Base-by-base conservation (phyloP, 2,888 invertebrate species). In the Myathropa florea region DNA sequence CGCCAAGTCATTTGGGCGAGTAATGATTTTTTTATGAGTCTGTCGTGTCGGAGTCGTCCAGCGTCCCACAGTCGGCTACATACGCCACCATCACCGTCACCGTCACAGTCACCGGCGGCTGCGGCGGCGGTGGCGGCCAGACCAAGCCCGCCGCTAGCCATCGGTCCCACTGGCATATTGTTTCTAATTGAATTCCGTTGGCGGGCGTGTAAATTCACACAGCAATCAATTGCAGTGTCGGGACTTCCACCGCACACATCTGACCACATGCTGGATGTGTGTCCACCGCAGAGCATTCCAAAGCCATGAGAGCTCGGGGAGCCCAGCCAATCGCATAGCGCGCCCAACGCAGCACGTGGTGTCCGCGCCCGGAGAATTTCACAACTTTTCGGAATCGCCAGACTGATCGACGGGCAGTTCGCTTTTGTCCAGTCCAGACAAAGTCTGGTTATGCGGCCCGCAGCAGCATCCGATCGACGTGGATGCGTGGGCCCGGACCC, bases 161-260 rank as follows among this genome's bases (percentile, higher is more conserved):
- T 63, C 78, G 28, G 68, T 73, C 68, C 59, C 77, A 60, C 68
- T 78, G 77, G 71, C 82, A 82, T 79, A 83, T 82, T 86, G 78
- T 75, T 86, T 86, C 71, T 82, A 83, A 83, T 86, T 86, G 82
- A 86, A 86, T 86, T 86, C 86, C 86, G 75, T 86, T 86, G 79
- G 86, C 82, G 79, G 86, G 86, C 83, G 86, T 86, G 86, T 65
- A 86, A 86, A 67, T 79, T 86, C 82, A 73, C 86, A 79, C 82
- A 83, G 61, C 86, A 82, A 83, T 83, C 82, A 83, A 39, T 79
- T 79, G 57, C 64, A 64, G 61, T 67, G 64, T 64, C 65, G 70
- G 75, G 73, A 86, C 73, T 86, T 86, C 85, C 64, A 78, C 55
- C 53, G 65, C 63, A 86, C 82, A 70, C 60, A 46, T 23, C 71